phyloP scores from a whole-genome alignment of 2,888 invertebrate species.

The Keiferia lycopersicella region DNA sequence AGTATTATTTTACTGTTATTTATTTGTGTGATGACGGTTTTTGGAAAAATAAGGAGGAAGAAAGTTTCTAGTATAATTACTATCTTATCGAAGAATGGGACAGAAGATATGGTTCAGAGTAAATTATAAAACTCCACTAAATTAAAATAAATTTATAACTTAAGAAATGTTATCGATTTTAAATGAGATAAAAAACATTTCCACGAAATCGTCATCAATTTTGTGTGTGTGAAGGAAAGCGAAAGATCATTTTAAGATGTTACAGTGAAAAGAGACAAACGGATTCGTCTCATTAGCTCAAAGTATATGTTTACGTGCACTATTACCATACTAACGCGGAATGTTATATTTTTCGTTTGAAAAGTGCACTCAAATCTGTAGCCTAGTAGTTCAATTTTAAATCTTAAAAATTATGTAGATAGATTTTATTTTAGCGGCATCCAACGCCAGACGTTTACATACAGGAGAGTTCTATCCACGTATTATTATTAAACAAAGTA shows the following conservation, averaged over 20 bases:
- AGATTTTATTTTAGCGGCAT: slow-evolving; percentile 1
- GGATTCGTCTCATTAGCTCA: slow-evolving; percentile 10
- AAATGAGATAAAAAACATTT: background rate
- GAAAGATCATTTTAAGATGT: slow-evolving; percentile 5
- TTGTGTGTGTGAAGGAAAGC: slow-evolving; percentile 9
- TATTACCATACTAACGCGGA: background rate
- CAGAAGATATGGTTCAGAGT: background rate
- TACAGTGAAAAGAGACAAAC: background rate
- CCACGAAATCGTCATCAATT: background rate
- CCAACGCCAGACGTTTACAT: background rate
- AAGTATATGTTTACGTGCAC: background rate
- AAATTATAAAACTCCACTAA: background rate
- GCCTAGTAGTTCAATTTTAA: background rate
- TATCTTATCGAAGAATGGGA: background rate
- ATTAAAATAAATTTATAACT: background rate
- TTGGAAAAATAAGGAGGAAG: background rate
- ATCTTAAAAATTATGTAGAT: slow-evolving; percentile 2
- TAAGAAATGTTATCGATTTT: background rate
- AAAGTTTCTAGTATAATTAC: too few species aligned
- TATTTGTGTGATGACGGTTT: background rate
- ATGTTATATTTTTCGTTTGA: slow-evolving; percentile 7
- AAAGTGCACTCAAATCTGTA: slow-evolving; percentile 1
- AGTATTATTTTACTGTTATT: background rate
- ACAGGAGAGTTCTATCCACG: slow-evolving; percentile 10
- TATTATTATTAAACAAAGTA: slow-evolving; percentile 41